A percentile compares a stretch with the other conserved stretches of the same genome.
These are phyloP conservation scores for Halichoerus grypus DNA, from an alignment of 2,113 vertebrate species.

Conservation along the genomic window DNA sequence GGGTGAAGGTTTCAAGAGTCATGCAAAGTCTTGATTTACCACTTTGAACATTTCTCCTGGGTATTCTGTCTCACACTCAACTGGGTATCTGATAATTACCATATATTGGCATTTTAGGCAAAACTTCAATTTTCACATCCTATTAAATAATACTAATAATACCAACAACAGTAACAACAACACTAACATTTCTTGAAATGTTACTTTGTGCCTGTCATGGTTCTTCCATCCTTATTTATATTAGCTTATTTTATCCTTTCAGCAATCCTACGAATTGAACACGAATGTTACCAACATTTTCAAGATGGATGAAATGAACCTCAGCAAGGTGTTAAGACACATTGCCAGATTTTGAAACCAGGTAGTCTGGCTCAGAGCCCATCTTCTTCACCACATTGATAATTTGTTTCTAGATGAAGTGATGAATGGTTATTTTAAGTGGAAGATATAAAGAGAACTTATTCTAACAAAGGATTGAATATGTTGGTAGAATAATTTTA, in stretches of 20 bases:
- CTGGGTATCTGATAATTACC: background rate
- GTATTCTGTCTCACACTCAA: constrained; percentile 1
- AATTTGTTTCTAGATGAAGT: background rate
- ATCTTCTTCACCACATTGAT: background rate
- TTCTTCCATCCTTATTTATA: background rate
- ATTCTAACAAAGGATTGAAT: constrained; percentile 12
- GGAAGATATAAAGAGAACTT: background rate
- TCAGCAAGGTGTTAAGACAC: background rate
- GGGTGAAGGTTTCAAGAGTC: background rate
- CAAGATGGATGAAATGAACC: background rate
- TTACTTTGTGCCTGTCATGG: background rate
- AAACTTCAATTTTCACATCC: constrained; percentile 1
- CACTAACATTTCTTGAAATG: background rate
- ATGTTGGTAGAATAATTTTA: constrained; percentile 35
- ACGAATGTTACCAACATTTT: background rate
- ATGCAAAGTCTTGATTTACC: background rate
- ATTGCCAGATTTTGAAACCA: constrained; percentile 6
- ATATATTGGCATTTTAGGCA: background rate
- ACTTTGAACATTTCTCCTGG: background rate
- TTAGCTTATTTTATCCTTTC: background rate
- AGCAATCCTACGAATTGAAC: background rate
- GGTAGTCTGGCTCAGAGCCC: background rate
- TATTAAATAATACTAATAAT: constrained; percentile 40
- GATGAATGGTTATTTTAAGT: background rate
- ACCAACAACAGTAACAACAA: background rate